Base-by-base conservation (phyloP, 1,140 invertebrate species). In the Meloidogyne chitwoodi region DNA sequence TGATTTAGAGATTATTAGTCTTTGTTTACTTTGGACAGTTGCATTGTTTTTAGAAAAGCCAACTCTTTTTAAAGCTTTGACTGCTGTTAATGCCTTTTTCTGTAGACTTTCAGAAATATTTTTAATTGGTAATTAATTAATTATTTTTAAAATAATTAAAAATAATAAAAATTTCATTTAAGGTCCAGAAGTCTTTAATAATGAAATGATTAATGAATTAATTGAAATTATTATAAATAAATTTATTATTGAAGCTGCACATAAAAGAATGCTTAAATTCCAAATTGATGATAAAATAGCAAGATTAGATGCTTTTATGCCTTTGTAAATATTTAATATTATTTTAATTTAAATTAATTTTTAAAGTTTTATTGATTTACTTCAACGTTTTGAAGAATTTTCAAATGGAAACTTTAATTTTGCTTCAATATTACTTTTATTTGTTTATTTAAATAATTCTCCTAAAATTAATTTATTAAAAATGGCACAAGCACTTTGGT, bases 221-320 rank as follows among this genome's bases (percentile, higher is more conserved):
- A 41, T 67, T n/a, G 19, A 19, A 66, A 48, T 67, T 61, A 26
- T 77, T 27, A 26, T 78, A 2, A 24, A 65, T 12, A 31, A 34
- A n/a, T 77, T 67, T 77, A 34, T 77, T 3, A 19, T 77, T 16
- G 61, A 66, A 22, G 44, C 63, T 1, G 56, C 31, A 8, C 48
- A 31, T 29, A 61, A 69, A 29, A 73, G 61, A 26, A 48, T 48
- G 4, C 22, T 81, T 26, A n/a, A 8, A 14, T 44, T 81, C 12
- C 72, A 68, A 56, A 41, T 81, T 31, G 31, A 24, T 11, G 22
- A 68, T 24, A 71, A 68, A 74, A 75, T 81, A 61, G 80, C 80
- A 4, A 76, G 56, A n/a, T 64, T 81, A 12, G 80, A 81, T 68
- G 67, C 78, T n/a, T 81, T 81, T 41, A 77, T 75, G 80, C 80